Base-by-base conservation (phyloP, 1,140 invertebrate genomes). In the Babylonia areolata region DNA sequence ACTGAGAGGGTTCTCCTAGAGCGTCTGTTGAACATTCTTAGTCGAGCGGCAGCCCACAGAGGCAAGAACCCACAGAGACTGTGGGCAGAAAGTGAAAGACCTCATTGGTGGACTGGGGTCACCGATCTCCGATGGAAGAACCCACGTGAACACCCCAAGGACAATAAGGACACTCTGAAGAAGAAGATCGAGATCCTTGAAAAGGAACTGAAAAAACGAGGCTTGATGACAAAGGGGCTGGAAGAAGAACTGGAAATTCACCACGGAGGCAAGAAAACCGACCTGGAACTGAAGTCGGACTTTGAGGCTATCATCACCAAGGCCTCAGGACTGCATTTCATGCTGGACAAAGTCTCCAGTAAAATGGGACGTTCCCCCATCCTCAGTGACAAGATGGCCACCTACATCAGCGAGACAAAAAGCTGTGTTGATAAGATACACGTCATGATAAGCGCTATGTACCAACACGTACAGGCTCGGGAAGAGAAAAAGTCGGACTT, bases 251-350 rank as follows among this genome's bases (percentile, higher is more conserved):
- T 69, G 82, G 37, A 28, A 9, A 12, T 58, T 35, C 64, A 71
- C 35, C 35, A 33, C 23, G 23, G n/a, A 39, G 33, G 82, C 82
- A 84, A 71, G 64, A 84, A 84, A n/a, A 33, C 39, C 0, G 82
- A 84, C 82, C 37, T 84, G 82, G 82, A 84, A 40, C 82, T 69
- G 69, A 84, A 84, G 31, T 84, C 82, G 5, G 82, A 84, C 82
- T 84, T 84, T 31, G 82, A 84, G 39, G 82, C 82, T 3, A 40
- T 84, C 69, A 84, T 84, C 15, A 33, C 82, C 20, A 84, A 84
- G 64, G 64, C 82, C 28, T 84, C 82, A 5, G 82, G 82, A 0
- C 39, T 84, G 37, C 82, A 84, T 33, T 73, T 40, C 6, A 73
- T 84, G 82, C 37, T 84, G 20, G 39, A 71, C 40, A 39, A 73